Conservation (phyloP, 1,140 invertebrate species). For the Scaptomyza graminum region DNA sequence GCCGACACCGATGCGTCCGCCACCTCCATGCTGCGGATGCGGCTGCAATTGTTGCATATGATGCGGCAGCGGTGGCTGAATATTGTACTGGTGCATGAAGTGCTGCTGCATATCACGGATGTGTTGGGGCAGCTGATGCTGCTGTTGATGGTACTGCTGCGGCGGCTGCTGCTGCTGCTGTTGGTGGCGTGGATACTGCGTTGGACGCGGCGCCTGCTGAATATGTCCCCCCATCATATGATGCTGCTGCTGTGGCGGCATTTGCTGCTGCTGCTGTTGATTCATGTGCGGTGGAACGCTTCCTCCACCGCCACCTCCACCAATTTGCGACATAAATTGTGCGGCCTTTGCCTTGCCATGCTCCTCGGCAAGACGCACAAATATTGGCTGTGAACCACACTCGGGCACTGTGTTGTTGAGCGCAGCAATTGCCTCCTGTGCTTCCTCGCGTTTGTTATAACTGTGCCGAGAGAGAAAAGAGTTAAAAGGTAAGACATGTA, state of each 20-base stretch:
- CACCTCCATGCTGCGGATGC: slow-evolving; percentile 52
- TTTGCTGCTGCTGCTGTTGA: slow-evolving; percentile 14
- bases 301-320: slow-evolving; percentile 2
- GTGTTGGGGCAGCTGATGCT: slow-evolving; percentile 36
- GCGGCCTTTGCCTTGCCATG: slow-evolving; percentile 94
- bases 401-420: slow-evolving; percentile 94
- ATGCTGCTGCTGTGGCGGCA: slow-evolving; percentile 25
- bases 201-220: slow-evolving; percentile 15
- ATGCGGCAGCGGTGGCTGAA: slow-evolving; percentile 47
- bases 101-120: slow-evolving; percentile 25
- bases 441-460: slow-evolving; percentile 92
- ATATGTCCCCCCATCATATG: slow-evolving; percentile 20
- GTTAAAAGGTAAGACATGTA: neutral
- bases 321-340: slow-evolving; percentile 71
- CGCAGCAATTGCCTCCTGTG: slow-evolving; percentile 93
- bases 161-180: slow-evolving; percentile 5
- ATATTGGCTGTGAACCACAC: slow-evolving; percentile 91
- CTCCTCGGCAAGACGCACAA: slow-evolving; percentile 94
- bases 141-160: slow-evolving; percentile 32
- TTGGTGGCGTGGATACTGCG: slow-evolving; percentile 20
- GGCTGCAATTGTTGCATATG: slow-evolving; percentile 70
- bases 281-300: slow-evolving; percentile 27
- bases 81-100: slow-evolving; percentile 36
- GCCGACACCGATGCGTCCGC: slow-evolving; percentile 37
- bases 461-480: slow-evolving; percentile 81